Base-by-base conservation (phyloP, 2,797 vertebrate genomes). In the Squalus acanthias region DNA sequence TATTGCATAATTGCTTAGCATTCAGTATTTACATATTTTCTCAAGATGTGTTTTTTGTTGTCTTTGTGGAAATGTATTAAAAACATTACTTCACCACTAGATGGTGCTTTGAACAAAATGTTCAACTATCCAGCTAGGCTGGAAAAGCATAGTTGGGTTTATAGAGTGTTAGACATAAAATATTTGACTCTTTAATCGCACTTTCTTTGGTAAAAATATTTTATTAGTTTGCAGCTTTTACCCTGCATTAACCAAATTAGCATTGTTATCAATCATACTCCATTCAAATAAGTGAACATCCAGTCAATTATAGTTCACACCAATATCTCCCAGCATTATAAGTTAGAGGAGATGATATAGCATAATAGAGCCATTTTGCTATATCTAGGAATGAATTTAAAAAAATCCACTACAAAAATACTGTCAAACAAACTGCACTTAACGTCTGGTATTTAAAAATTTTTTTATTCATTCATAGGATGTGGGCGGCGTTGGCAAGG, bases 101-200 rank as follows among this genome's bases (percentile, higher is more conserved):
- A 93, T 93, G 91, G 91, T 15, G 65, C 91, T 93, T 22, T 39
- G 91, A 93, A 46, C 91, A 93, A 93, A n/a, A 46, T 93, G 69
- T 93, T 93, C n/a, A 46, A 22, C 65, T 53, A 22, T 85, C 82
- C 82, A 17, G 0, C 63, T 24, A 17, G 13, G 57, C 88, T 33
- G 13, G 60, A 33, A 3, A 93, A 12, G 2, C n/a, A 12, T 39
- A 20, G 10, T 26, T 67, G 10, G n/a, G 17, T 91, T 91, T 20
- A 65, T 60, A 29, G 13, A 17, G 13, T 33, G 24, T 12, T 3
- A 67, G 63, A 46, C 17, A 10, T 93, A 65, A 65, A 91, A 63
- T 91, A 85, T 91, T n/a, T 24, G 22, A 0, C 57, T 26, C 87
- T 89, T 33, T 67, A 33, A 39, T 69, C n/a, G 22, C 33, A 46